Base-by-base conservation (phyloP, 37 sponge, comb jelly and placozoan species). In the Oscarella lobularis region DNA sequence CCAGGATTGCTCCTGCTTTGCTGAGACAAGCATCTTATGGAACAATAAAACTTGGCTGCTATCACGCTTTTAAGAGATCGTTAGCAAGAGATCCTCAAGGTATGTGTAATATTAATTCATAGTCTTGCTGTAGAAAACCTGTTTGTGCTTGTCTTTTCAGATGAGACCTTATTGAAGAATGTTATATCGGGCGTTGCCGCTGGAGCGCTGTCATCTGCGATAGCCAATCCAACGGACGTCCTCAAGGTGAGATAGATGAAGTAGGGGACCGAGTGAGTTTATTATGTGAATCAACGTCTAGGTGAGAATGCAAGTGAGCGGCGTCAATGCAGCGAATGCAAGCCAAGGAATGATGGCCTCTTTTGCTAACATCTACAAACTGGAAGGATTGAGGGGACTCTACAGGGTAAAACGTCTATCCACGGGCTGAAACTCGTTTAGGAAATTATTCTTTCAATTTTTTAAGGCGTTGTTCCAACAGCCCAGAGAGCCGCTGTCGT, bases 221-320 rank as follows among this genome's bases (percentile, higher is more conserved):
- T 93, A 60, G 94, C 94, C 60, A 93, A 93, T 71, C 94, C 94
- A 14, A 93, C 94, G 14, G 94, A 93, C 68, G 87, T 93, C 2
- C 82, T 93, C 3, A 93, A 93, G 85, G 91, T 90, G 67, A 0
- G 9, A n/a, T n/a, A n/a, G n/a, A n/a, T n/a, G n/a, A n/a, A n/a
- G n/a, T n/a, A n/a, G n/a, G n/a, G n/a, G n/a, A n/a, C n/a, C n/a
- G n/a, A n/a, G n/a, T n/a, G n/a, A n/a, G n/a, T n/a, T n/a, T n/a
- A n/a, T n/a, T n/a, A n/a, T n/a, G n/a, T n/a, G n/a, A n/a, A n/a
- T n/a, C n/a, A n/a, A n/a, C n/a, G 14, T 14, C 6, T 39, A 90
- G 91, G 94, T 93, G 31, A 39, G 94, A 34, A 93, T 93, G 94
- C 94, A 93, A 76, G 89, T 83, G 55, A n/a, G n/a, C n/a, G 90